These are phyloP conservation scores for Cydia fagiglandana DNA, from an alignment of 1,140 invertebrate species.

Conservation along the genomic window DNA sequence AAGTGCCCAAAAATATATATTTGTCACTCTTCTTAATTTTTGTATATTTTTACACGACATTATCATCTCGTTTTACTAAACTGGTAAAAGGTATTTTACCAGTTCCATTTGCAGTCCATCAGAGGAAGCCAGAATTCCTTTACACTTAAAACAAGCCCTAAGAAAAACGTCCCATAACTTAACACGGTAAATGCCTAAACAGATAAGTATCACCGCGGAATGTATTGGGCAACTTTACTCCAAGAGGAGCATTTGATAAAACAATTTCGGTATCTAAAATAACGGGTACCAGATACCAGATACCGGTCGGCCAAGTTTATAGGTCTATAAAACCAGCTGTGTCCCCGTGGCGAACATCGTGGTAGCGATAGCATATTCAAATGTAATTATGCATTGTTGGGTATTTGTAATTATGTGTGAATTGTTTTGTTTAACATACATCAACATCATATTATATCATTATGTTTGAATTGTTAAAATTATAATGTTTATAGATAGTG, in stretches of 20 bases:
- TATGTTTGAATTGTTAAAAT: too few relatives aligned
- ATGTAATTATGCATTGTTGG: constrained; percentile 1
- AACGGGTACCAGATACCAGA: constrained; percentile 57
- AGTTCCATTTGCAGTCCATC: neutral
- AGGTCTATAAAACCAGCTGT: constrained; percentile 59
- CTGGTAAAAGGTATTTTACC: neutral
- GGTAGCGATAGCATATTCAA: constrained; percentile 47
- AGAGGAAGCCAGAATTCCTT: neutral
- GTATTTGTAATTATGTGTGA: constrained; percentile 22
- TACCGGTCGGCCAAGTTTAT: constrained; percentile 54
- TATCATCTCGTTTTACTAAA: too few relatives aligned
- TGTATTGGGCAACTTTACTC: constrained; percentile 23
- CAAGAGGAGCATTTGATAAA: constrained; percentile 21
- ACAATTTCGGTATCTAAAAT: constrained; percentile 55
- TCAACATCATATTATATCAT: neutral
- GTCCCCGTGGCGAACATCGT: constrained; percentile 52
- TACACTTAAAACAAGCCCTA: neutral
- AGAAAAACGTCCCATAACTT: constrained; percentile 10
- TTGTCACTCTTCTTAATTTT: neutral
- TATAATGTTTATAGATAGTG: too few relatives aligned
- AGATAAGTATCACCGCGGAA: constrained; percentile 2
- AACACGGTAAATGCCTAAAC: neutral
- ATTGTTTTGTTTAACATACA: constrained; percentile 24
- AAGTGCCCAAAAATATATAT: neutral
- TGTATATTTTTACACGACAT: too few relatives aligned